Evolutionary conservation across 2,797 vertebrate genomes (phyloP).

Genomic region (Bradypus variegatus): DNA sequence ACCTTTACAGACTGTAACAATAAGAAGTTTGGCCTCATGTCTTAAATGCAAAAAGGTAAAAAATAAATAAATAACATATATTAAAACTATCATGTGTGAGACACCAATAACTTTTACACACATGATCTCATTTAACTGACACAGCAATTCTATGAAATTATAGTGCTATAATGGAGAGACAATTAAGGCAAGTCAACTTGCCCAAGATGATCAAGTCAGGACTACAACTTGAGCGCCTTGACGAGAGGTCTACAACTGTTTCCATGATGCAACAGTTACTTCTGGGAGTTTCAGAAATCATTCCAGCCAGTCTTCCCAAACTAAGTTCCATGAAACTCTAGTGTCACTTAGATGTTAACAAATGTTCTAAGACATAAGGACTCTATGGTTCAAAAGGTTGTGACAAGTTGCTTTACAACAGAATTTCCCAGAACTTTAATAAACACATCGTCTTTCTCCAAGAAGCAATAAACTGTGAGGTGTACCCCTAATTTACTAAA

Average conservation of each 20-base stretch:
- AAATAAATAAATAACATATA: background rate
- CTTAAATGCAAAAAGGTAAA: background rate
- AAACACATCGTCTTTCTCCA: background rate
- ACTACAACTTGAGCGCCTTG: background rate
- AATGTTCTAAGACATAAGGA: conserved; percentile 9
- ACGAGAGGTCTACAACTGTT: background rate
- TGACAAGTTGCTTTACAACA: background rate
- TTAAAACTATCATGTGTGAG: background rate
- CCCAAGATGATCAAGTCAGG: background rate
- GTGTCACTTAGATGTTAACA: background rate
- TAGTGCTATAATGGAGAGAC: background rate
- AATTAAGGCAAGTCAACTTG: background rate
- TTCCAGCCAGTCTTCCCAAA: background rate
- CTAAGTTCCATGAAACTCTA: background rate
- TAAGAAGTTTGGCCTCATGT: background rate
- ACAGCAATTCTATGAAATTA: background rate
- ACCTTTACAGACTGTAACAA: background rate
- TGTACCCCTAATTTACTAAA: background rate
- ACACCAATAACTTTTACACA: background rate
- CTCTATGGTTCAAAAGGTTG: background rate
- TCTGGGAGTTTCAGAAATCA: background rate
- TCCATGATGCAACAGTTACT: background rate
- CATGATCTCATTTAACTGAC: background rate
- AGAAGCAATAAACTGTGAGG: background rate
- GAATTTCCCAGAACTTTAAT: conserved; percentile 23